Conservation (phyloP, 1,140 invertebrate genomes). For the Drosophila parvula region DNA sequence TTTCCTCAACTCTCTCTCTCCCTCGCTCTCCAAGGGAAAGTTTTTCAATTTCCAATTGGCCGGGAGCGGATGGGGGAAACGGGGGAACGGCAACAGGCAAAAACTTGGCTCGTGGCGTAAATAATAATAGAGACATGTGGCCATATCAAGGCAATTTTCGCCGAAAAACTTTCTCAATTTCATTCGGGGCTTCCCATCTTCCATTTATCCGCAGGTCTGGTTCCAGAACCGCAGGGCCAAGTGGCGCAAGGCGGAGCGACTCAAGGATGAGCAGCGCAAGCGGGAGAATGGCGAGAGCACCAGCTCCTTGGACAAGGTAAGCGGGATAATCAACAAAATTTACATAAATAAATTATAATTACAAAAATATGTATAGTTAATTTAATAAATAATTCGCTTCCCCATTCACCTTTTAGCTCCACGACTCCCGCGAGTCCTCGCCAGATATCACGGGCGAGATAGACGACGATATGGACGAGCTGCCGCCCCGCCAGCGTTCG, state of each 20-base stretch:
- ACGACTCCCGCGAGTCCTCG: conserved; percentile 82
- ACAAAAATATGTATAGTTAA: not conserved
- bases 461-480: conserved; percentile 78
- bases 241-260: conserved; percentile 95
- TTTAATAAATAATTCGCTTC: not conserved
- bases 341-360: not conserved
- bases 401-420: conserved; percentile 42
- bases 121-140: conserved; percentile 59
- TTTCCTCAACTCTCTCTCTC: conserved; percentile 1
- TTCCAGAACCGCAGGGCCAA: conserved; percentile 97
- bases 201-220: conserved; percentile 89
- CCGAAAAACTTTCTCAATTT: conserved; percentile 63
- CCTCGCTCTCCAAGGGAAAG: conserved; percentile 52
- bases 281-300: conserved; percentile 89
- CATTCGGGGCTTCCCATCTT: conserved; percentile 1
- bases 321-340: not conserved
- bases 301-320: conserved; percentile 84
- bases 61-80: conserved; percentile 35
- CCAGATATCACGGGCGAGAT: conserved; percentile 83
- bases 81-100: conserved; percentile 7
- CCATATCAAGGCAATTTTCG: conserved; percentile 63
- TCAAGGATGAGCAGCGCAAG: conserved; percentile 95
- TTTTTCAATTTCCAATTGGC: conserved; percentile 81
- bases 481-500: conserved; percentile 70
- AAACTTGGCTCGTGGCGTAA: conserved; percentile 50